Conservation (phyloP, 2,888 invertebrate genomes). For the Homarus gammarus region DNA sequence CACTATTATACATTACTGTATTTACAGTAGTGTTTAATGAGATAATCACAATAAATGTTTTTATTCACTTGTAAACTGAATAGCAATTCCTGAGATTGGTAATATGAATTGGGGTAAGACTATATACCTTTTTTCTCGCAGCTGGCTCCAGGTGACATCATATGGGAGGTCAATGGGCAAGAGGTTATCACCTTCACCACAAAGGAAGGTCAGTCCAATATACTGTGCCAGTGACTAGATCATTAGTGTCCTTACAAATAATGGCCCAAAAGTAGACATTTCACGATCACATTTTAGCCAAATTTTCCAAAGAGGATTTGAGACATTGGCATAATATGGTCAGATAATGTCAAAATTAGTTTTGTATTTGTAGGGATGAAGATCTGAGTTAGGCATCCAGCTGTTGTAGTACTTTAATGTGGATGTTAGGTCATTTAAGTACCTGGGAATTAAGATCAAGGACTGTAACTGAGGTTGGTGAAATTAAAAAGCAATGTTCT, state of each 20-base stretch:
- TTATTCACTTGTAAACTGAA: neutral
- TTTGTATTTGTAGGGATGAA: neutral
- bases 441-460: too few relatives aligned
- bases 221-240: neutral
- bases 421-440: too few relatives aligned
- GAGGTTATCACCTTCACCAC: conserved; percentile 95
- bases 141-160: conserved; percentile 96
- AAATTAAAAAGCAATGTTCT: too few relatives aligned
- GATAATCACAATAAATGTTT: neutral
- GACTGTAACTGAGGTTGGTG: too few relatives aligned
- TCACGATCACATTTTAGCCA: neutral
- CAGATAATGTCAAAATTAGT: neutral
- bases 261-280: neutral
- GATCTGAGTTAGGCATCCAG: neutral
- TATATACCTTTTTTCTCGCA: conserved; percentile 81
- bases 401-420: neutral
- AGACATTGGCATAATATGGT: neutral
- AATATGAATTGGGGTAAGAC: conserved; percentile 22
- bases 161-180: conserved; percentile 95
- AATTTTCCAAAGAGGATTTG: neutral
- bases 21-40: neutral
- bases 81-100: conserved; percentile 4
- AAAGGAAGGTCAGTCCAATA: conserved; percentile 87
- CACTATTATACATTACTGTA: neutral
- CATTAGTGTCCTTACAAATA: neutral